Evolutionary conservation across 2,113 vertebrate species (phyloP), one percentile per base, ranked within the genome.

Genomic region (Danionella cerebrum): DNA sequence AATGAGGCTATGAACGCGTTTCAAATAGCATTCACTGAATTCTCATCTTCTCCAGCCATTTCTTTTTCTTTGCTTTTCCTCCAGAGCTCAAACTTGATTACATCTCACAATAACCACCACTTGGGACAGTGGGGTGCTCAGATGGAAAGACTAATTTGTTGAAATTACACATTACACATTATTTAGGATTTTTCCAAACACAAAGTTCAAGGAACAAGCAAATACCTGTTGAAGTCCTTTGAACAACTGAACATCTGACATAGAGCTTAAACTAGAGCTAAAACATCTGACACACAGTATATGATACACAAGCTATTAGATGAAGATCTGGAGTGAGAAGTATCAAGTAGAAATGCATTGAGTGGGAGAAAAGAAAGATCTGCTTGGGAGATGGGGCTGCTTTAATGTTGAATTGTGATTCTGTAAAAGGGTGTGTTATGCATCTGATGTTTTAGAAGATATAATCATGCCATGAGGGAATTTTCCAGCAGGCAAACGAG

Each of bases 61-160:
- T 21, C 6, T 16, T 24, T 29, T 19, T 9, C 35, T 35, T 36
- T 21, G 9, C 42, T 57, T 27, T 64, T 18, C 62, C 60, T 38
- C 65, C 31, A 53, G 22, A 74, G 58, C 52, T 45, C 47, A 70
- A 59, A 24, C 29, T 44, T 67, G 38, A 72, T 70, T 69, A 73
- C 57, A 47, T 41, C 58, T 57, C 69, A 36, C 21, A 41, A 19
- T 65, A 38, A 57, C 64, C 39, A 35, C 39, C 36, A 41, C 21
- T 65, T 53, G 47, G 47, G 71, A 67, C 70, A 70, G 57, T 48
- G 18, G 1, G 19, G 51, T 38, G 19, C 47, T 63, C 39, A 13
- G 36, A 38, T 71, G 36, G 67, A 64, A 73, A 35, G 70, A 55
- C 54, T 59, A 52, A 74, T 72, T 27, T 63, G 64, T 60, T 50